Percentiles rank a stretch among this genome's conserved stretches.
Conservation (phyloP, 2,888 invertebrate genomes). For the Scrobipalpa atriplicella region DNA sequence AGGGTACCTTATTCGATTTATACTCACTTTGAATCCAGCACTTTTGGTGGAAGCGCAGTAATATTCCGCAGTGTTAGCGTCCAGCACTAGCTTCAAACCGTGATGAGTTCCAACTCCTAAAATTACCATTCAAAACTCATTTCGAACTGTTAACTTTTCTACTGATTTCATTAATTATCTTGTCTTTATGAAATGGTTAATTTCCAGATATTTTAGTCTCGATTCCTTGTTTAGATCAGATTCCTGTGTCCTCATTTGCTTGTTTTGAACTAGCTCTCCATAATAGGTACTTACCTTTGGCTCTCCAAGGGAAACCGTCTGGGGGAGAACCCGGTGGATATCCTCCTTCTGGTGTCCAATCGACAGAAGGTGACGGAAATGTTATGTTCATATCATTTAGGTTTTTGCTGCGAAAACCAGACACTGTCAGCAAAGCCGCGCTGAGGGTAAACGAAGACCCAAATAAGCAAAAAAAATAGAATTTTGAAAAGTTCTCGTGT, state of each 20-base stretch:
- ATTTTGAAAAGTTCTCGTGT: not conserved
- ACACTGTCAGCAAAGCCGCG: slow-evolving; percentile 23
- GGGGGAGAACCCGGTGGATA: slow-evolving; percentile 81
- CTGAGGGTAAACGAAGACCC: slow-evolving; percentile 7
- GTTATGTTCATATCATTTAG: slow-evolving; percentile 85
- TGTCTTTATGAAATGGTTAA: too few relatives aligned
- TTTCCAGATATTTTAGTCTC: too few relatives aligned
- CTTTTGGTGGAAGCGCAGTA: slow-evolving; percentile 91
- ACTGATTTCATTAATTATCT: too few relatives aligned
- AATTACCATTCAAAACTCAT: not conserved
- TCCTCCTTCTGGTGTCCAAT: slow-evolving; percentile 91
- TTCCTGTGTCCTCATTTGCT: not conserved
- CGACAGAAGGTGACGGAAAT: slow-evolving; percentile 83
- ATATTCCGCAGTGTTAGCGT: slow-evolving; percentile 88
- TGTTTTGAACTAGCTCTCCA: not conserved
- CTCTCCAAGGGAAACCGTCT: slow-evolving; percentile 85
- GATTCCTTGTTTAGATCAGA: not conserved
- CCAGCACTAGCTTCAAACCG: slow-evolving; percentile 87
- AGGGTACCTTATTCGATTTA: not conserved
- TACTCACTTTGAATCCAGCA: slow-evolving; percentile 86
- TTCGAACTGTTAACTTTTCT: too few relatives aligned
- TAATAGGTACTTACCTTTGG: slow-evolving; percentile 73
- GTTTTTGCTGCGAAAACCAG: slow-evolving; percentile 59
- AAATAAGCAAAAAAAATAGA: slow-evolving; percentile 1
- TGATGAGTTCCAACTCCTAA: slow-evolving; percentile 88